Percentiles rank a stretch among this genome's conserved stretches.
Conservation (phyloP, 2,797 vertebrate genomes). For the Sebastes hopkinsi region DNA sequence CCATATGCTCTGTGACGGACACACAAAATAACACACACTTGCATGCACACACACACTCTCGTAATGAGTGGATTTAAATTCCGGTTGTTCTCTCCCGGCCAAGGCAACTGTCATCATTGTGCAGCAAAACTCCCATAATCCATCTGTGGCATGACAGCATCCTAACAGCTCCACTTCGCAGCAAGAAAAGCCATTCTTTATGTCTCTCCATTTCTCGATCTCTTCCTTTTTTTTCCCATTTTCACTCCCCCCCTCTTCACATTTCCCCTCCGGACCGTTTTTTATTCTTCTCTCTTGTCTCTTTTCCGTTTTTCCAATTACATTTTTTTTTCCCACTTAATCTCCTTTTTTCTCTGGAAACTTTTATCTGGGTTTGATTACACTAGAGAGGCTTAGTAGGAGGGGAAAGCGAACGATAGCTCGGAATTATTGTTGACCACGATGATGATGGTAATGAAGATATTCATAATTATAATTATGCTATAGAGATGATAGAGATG, state of each 20-base stretch:
- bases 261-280: slow-evolving; percentile 16
- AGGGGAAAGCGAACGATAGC: slow-evolving; percentile 15
- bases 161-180: slow-evolving; percentile 45
- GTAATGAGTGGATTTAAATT: slow-evolving; percentile 60
- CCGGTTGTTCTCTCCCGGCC: slow-evolving; percentile 46
- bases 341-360: slow-evolving; percentile 45
- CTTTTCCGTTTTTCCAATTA: slow-evolving; percentile 44
- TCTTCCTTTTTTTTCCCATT: not conserved
- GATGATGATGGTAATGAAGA: slow-evolving; percentile 32
- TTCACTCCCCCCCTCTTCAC: not conserved
- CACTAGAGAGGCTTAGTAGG: not conserved
- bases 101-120: slow-evolving; percentile 58
- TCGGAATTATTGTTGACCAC: slow-evolving; percentile 37
- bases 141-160: slow-evolving; percentile 65
- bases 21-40: not conserved
- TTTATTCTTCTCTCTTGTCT: slow-evolving; percentile 38
- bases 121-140: slow-evolving; percentile 70
- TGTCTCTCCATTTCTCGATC: slow-evolving; percentile 28
- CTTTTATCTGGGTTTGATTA: slow-evolving; percentile 49
- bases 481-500: slow-evolving; percentile 21
- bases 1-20: slow-evolving; percentile 47
- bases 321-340: slow-evolving; percentile 8
- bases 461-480: slow-evolving; percentile 39
- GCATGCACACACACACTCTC: not conserved
- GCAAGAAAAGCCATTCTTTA: slow-evolving; percentile 52